Evolutionary conservation across 2,888 invertebrate species (phyloP), one percentile per base, ranked within the genome.

Genomic region (Thumatha senex): DNA sequence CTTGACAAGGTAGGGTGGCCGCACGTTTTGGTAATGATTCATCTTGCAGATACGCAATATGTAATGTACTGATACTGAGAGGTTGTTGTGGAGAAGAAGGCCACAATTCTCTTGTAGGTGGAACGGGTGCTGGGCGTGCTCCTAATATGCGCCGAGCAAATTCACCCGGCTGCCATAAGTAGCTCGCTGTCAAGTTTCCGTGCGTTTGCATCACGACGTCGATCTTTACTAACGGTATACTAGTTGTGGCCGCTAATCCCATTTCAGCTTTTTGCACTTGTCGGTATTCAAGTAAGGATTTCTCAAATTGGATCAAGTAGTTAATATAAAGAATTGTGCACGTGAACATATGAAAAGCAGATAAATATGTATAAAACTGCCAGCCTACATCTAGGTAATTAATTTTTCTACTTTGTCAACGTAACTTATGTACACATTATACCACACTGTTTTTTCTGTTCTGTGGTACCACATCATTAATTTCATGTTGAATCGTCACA

Each of bases 161-260:
- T 70, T 91, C 91, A 33, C 86, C 86, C n/a, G 90, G 89, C 64
- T 91, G 91, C 91, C 91, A 91, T 56, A 91, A 73, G 69, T 86
- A 89, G 76, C 89, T 90, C 55, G 87, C 85, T 44, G 89, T 88
- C 66, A 91, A 72, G 74, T 87, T 86, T 11, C 86, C 88, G 86
- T 89, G 90, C 74, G 88, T 78, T 73, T 88, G 85, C 91, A 91
- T 91, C 80, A 78, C 85, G 80, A 67, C 65, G 62, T 79, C 65
- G 68, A 70, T 76, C 78, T 74, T 70, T 68, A 85, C 87, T 86
- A 77, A 80, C 80, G 70, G 68, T 65, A 68, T 72, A 74, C 76
- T 72, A 77, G 72, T 72, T 72, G 68, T 66, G 66, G 64, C 67
- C 74, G 71, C 77, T 90, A 90, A 90, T 90, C 86, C 81, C 82